A percentile compares a stretch with the other conserved stretches of the same genome.
Evolutionary conservation across 1,140 invertebrate species (phyloP).

Genomic region (Caerostris extrusa): DNA sequence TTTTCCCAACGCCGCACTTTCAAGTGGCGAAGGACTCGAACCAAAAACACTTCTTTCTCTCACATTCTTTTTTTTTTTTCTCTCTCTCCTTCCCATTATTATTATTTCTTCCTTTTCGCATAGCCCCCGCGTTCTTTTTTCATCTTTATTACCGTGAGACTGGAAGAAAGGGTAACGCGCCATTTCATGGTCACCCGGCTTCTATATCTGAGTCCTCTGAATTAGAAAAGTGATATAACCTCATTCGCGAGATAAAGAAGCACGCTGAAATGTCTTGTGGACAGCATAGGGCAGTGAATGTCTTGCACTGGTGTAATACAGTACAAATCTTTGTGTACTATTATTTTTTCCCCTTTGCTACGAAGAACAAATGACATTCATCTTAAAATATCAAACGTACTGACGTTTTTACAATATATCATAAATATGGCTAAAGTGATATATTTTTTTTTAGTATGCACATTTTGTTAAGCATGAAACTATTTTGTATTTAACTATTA

Average conservation of each 20-base stretch:
- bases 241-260: background rate
- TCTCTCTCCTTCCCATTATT: too few relatives aligned
- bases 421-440: too few relatives aligned
- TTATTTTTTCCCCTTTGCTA: too few relatives aligned
- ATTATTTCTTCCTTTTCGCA: background rate
- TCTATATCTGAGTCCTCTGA: background rate
- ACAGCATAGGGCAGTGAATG: background rate
- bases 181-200: slow-evolving; percentile 43
- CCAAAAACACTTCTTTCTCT: slow-evolving; percentile 44
- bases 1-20: slow-evolving; percentile 39
- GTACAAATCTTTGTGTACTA: too few relatives aligned
- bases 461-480: too few relatives aligned
- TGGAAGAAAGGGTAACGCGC: slow-evolving; percentile 42
- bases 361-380: too few relatives aligned
- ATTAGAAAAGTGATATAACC: slow-evolving; percentile 15
- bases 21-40: slow-evolving; percentile 19
- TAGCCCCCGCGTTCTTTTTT: slow-evolving; percentile 15
- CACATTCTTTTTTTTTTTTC: background rate
- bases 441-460: too few relatives aligned
- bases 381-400: too few relatives aligned
- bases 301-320: background rate
- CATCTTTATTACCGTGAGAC: slow-evolving; percentile 1
- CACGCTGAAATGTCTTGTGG: background rate
- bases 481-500: too few relatives aligned
- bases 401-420: too few relatives aligned